A percentile compares a stretch with the other conserved stretches of the same genome.
phyloP scores from a whole-genome alignment of 2,797 vertebrate genomes.

The Notolabrus celidotus region DNA sequence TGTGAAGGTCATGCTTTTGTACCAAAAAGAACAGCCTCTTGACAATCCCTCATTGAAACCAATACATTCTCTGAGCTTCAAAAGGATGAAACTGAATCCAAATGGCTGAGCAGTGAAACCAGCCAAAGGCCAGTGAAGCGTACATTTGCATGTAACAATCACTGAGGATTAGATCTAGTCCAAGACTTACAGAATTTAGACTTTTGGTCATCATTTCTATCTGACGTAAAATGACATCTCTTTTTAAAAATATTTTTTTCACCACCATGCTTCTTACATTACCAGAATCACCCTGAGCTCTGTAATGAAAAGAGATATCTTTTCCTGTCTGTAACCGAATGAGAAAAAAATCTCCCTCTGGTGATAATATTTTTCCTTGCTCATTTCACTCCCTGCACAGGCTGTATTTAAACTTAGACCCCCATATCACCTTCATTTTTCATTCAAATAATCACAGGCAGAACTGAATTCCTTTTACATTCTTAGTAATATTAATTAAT shows the following conservation, averaged over 20 bases:
- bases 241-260: constrained; percentile 27
- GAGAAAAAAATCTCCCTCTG: constrained; percentile 29
- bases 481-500: constrained; percentile 17
- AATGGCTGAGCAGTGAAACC: constrained; percentile 13
- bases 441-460: constrained; percentile 25
- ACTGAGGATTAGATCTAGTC: constrained; percentile 18
- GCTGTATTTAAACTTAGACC: constrained; percentile 26
- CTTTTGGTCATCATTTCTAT: constrained; percentile 24
- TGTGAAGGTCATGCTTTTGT: constrained; percentile 77
- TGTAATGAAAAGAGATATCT: constrained; percentile 16
- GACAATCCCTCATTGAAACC: constrained; percentile 28
- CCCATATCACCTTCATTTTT: constrained; percentile 34
- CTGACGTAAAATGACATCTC: constrained; percentile 15
- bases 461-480: neutral
- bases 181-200: constrained; percentile 3
- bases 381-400: constrained; percentile 34
- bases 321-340: constrained; percentile 33
- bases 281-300: constrained; percentile 21
- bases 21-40: constrained; percentile 43
- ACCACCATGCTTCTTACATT: constrained; percentile 2
- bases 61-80: constrained; percentile 39
- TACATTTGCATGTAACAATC: constrained; percentile 36
- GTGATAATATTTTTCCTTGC: constrained; percentile 36
- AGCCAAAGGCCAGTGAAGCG: constrained; percentile 7
- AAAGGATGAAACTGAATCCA: constrained; percentile 29